Evolutionary conservation across 2,797 vertebrate genomes (phyloP).

Genomic region (Lacerta agilis): DNA sequence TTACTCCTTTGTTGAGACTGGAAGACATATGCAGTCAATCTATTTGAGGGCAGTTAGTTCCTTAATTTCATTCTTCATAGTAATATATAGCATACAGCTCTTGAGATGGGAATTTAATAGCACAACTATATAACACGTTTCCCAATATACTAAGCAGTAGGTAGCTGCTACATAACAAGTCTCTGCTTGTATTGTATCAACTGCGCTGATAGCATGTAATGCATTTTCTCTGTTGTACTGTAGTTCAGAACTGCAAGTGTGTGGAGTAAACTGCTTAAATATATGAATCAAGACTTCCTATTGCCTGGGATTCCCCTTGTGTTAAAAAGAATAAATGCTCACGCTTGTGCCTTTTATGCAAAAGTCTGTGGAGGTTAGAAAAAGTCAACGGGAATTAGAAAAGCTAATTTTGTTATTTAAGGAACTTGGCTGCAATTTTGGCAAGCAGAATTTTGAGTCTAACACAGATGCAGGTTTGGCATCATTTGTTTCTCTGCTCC

Average conservation of each 20-base stretch:
- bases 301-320: slow-evolving; percentile 16
- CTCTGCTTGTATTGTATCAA: not conserved
- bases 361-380: slow-evolving; percentile 6
- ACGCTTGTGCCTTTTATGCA: not conserved
- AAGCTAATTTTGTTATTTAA: slow-evolving; percentile 2
- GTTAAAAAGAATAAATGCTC: slow-evolving; percentile 3
- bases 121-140: not conserved
- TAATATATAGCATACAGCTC: not conserved
- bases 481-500: not conserved
- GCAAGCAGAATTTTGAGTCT: slow-evolving; percentile 1
- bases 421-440: not conserved
- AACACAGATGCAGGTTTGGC: not conserved
- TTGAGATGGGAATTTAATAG: not conserved
- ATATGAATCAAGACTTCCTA: slow-evolving; percentile 23
- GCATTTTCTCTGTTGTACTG: not conserved
- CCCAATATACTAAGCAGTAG: not conserved
- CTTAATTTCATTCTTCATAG: too few relatives aligned
- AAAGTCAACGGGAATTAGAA: not conserved
- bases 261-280: slow-evolving; percentile 13
- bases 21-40: not conserved
- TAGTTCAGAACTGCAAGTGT: not conserved
- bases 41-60: too few relatives aligned
- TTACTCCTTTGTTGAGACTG: not conserved
- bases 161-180: not conserved
- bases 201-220: not conserved